A percentile compares a stretch with the other conserved stretches of the same genome.
Conservation (phyloP, 2,888 invertebrate genomes). For the Caenorhabditis japonica region DNA sequence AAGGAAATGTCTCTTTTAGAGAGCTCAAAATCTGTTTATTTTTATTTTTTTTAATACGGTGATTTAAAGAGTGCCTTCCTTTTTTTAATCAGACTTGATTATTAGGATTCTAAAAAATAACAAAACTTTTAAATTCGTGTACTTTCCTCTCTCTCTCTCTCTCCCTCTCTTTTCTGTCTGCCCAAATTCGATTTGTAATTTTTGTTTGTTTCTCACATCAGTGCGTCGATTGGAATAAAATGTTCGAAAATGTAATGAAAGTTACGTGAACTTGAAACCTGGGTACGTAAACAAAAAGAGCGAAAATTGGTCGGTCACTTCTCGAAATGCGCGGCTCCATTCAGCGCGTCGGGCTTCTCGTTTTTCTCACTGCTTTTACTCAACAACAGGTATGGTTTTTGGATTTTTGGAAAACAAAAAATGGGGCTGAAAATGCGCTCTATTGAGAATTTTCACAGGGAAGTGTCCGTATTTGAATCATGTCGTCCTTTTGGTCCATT, state of each 20-base stretch:
- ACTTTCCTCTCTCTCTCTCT: constrained; percentile 30
- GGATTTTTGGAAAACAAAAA: no score
- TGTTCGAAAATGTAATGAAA: background rate
- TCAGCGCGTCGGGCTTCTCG: no score
- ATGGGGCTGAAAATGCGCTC: no score
- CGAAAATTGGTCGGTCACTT: background rate
- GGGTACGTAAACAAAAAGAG: background rate
- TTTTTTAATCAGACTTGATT: constrained; percentile 27
- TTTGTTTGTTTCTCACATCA: constrained; percentile 34
- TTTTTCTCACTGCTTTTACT: no score
- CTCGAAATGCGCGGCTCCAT: no score
- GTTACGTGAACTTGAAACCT: background rate
- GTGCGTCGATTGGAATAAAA: constrained; percentile 46
- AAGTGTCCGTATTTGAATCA: no score
- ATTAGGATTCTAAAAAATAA: constrained; percentile 37
- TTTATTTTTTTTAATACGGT: constrained; percentile 1
- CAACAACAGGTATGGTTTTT: no score
- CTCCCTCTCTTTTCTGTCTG: no score
- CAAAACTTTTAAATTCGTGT: constrained; percentile 51
- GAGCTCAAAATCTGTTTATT: constrained; percentile 13
- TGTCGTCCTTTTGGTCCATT: no score
- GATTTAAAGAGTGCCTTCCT: background rate
- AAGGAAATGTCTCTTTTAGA: constrained; percentile 51
- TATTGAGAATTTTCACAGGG: no score
- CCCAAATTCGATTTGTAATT: constrained; percentile 34